These are phyloP conservation scores for Merluccius polli DNA, from an alignment of 2,797 vertebrate species.

Conservation along the genomic window DNA sequence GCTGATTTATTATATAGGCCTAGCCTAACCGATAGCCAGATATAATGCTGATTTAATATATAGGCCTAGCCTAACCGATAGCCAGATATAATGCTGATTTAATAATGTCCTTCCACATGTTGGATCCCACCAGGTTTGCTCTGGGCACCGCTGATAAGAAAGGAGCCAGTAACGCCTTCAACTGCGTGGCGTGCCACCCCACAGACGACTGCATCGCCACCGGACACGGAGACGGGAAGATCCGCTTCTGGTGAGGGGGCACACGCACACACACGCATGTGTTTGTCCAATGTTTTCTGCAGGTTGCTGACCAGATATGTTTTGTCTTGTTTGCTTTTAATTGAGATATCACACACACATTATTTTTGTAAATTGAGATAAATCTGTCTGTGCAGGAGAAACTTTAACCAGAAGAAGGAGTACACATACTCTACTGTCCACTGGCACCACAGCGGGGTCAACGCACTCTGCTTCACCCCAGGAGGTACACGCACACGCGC, in stretches of 20 bases:
- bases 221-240: slow-evolving; percentile 90
- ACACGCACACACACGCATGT: background rate
- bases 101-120: background rate
- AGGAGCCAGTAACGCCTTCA: slow-evolving; percentile 77
- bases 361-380: background rate
- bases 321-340: background rate
- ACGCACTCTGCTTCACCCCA: slow-evolving; percentile 85
- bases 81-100: background rate
- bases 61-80: too few relatives aligned
- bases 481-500: slow-evolving; percentile 70
- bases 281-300: background rate
- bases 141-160: slow-evolving; percentile 74
- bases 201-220: slow-evolving; percentile 90
- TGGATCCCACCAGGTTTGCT: slow-evolving; percentile 69
- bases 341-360: background rate
- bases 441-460: slow-evolving; percentile 87
- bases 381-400: slow-evolving; percentile 76
- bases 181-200: slow-evolving; percentile 86
- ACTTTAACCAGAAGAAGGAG: slow-evolving; percentile 81
- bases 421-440: slow-evolving; percentile 86
- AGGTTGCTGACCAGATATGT: background rate
- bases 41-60: too few relatives aligned
- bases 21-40: too few relatives aligned
- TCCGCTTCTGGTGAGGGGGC: slow-evolving; percentile 84
- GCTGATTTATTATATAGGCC: too few relatives aligned